phyloP scores from a whole-genome alignment of 2,113 vertebrate genomes.

The Ochotona princeps region DNA sequence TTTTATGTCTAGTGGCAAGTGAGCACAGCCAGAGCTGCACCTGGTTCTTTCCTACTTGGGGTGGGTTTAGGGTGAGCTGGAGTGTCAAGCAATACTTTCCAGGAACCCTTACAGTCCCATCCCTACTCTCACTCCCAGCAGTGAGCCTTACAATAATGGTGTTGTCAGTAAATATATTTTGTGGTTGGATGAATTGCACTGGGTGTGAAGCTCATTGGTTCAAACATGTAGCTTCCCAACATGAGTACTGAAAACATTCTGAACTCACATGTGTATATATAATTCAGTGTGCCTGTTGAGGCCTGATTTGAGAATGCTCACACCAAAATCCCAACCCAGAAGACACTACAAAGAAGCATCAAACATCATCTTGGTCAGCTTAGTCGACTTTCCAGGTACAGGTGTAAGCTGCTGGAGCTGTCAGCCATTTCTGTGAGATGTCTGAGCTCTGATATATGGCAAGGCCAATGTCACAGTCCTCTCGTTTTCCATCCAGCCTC shows the following conservation, averaged over 20 bases:
- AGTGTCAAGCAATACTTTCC: background rate
- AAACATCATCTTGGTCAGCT: background rate
- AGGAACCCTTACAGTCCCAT: background rate
- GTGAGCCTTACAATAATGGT: background rate
- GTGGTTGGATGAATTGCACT: background rate
- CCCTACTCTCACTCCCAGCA: background rate
- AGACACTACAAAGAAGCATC: background rate
- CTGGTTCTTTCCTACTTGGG: too few relatives aligned
- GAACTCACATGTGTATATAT: background rate
- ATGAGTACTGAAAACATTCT: background rate
- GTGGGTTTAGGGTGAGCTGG: too few relatives aligned
- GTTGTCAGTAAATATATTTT: constrained; percentile 12
- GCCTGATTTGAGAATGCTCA: background rate
- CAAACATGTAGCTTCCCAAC: background rate
- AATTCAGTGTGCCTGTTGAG: background rate
- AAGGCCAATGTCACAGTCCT: background rate
- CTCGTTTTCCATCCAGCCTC: background rate
- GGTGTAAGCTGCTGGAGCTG: background rate
- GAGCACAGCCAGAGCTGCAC: background rate
- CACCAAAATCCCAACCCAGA: background rate
- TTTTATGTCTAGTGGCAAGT: background rate
- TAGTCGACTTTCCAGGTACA: background rate
- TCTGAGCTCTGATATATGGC: background rate
- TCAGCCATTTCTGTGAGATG: background rate
- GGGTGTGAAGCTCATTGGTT: background rate